Evolutionary conservation across 2,113 vertebrate genomes (phyloP), one percentile per base, ranked within the genome.

Genomic region (Onychostoma macrolepis): DNA sequence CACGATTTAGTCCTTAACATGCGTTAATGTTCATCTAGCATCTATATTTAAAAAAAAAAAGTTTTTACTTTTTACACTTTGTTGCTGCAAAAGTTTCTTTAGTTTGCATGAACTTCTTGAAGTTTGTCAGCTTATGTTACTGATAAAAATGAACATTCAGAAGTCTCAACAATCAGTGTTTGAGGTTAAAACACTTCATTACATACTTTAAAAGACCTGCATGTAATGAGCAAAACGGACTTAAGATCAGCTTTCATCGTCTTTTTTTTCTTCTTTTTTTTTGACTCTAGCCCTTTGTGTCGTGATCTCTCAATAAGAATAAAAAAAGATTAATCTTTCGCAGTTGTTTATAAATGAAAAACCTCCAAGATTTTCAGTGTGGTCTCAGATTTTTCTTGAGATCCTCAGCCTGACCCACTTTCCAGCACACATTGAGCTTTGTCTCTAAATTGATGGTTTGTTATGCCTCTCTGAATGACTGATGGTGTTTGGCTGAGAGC

Each of bases 381-480:
- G n/a, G 56, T n/a, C 56, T 61, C 10, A 26, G 3, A 4, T 28
- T 36, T 36, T 71, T 9, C 67, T 30, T 33, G 65, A 69, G 65
- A 10, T 36, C 17, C 67, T 72, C 36, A 38, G 33, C 28, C 2
- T 28, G 76, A 53, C 48, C 28, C 28, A 58, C 3, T 80, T 61
- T 41, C 33, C 45, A 56, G 26, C 45, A 8, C 28, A 56, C 9
- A 56, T 33, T 30, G 19, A 9, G n/a, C 48, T 36, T 30, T 56
- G 26, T 12, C 10, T 56, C 43, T 77, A 21, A 10, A 58, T 7
- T 21, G 56, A 24, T 38, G 48, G 50, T 79, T 79, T 79, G 77
- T 78, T 78, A 33, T 53, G 26, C 75, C 6, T 78, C 45, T 58
- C 78, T 38, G 53, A 81, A 65, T 65, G 58, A 65, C 38, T 65